Evolutionary conservation across 92 coral and sea anemone species (phyloP), one percentile per base, ranked within the genome.

Genomic region (Porites evermanni): DNA sequence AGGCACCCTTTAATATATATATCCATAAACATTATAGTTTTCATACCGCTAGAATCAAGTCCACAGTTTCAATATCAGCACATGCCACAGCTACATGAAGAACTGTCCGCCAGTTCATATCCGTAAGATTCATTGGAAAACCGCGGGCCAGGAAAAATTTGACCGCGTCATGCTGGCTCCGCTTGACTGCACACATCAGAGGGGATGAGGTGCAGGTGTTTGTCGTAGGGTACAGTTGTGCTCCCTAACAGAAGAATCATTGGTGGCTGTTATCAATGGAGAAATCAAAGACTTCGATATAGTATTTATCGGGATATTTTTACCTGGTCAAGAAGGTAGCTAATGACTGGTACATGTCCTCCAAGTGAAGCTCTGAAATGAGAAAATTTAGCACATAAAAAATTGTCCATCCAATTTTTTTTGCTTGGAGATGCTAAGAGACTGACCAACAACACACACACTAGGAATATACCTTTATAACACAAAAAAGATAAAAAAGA

Each of bases 51-150:
- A 94, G 82, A 7, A 94, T 76, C 63, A 87, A 69, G 24, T 83
- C 78, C 14, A 94, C 83, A 6, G 93, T 90, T 50, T 90, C 70
- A 4, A 86, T 66, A 65, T 90, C 92, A 1, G 94, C 86, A 38
- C 89, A 94, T 2, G 91, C 89, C 32, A 90, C 94, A 4, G 98
- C 96, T 19, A 94, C 88, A 63, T 94, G 98, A 50, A 94, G 91
- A 16, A 88, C 83, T 60, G 91, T 88, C 54, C 92, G 77, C 90
- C 93, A 89, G 72, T 85, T 85, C 17, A 67, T 20, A 84, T 94
- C 98, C 12, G 70, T 66, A 24, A 23, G 67, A 77, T 88, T 89
- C 51, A 92, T 29, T 12, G 92, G 88, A n/a, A 90, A 87, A 19
- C 98, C 94, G 16, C 86, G 89, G 11, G 83, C 88, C 71, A 94